A percentile compares a stretch with the other conserved stretches of the same genome.
Conservation (phyloP, 2,113 vertebrate species). For the Dendropsophus ebraccatus region DNA sequence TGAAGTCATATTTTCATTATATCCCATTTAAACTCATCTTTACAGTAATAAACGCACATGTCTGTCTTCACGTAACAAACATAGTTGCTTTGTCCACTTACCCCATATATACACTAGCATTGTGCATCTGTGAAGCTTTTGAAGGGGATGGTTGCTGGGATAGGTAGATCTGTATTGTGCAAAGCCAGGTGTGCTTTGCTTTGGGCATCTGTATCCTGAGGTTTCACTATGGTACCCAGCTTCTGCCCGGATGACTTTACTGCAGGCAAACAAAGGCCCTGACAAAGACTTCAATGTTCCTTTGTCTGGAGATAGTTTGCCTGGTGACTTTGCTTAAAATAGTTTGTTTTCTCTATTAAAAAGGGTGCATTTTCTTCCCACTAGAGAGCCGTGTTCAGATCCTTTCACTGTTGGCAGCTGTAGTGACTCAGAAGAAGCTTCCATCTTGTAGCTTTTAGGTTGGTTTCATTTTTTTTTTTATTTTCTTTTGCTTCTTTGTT, state of each 20-base stretch:
- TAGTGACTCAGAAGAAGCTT: slow-evolving; percentile 72
- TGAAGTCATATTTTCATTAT: not conserved
- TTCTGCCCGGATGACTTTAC: slow-evolving; percentile 5
- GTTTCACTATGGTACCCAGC: slow-evolving; percentile 4
- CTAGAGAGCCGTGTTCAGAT: slow-evolving; percentile 71
- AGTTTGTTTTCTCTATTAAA: slow-evolving; percentile 41
- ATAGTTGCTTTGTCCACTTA: not conserved
- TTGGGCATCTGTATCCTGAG: not conserved
- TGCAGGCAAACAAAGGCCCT: slow-evolving; percentile 10
- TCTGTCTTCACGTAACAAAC: slow-evolving; percentile 17
- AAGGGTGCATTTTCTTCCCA: slow-evolving; percentile 65
- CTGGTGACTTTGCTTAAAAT: slow-evolving; percentile 43
- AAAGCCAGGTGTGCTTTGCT: not conserved
- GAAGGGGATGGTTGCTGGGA: not conserved
- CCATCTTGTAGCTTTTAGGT: slow-evolving; percentile 71
- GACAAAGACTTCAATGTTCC: slow-evolving; percentile 14
- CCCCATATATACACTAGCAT: not conserved
- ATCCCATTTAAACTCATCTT: not conserved
- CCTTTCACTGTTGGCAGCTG: slow-evolving; percentile 70
- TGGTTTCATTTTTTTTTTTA: slow-evolving; percentile 63
- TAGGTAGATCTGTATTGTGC: not conserved
- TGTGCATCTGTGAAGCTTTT: not conserved
- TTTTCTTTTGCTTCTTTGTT: not conserved
- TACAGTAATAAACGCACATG: not conserved
- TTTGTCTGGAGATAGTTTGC: slow-evolving; percentile 8